Percentiles rank a stretch among this genome's conserved stretches.
Conservation (phyloP, 2,797 vertebrate species). For the Limosa lapponica region DNA sequence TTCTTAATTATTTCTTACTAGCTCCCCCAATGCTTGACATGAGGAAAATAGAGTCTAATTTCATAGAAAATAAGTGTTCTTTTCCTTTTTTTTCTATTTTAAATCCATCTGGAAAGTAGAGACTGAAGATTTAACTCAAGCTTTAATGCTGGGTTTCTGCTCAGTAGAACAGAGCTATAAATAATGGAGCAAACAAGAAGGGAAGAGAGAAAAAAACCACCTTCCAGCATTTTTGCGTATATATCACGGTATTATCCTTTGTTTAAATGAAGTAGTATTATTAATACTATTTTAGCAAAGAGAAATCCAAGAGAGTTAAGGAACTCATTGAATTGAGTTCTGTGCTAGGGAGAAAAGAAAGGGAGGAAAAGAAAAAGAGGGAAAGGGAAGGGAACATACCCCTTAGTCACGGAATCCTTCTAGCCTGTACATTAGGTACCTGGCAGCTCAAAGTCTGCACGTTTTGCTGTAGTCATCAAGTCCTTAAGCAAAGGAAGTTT, state of each 20-base stretch:
- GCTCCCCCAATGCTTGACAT: neutral
- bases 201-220: neutral
- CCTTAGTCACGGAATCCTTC: neutral
- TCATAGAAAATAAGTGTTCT: neutral
- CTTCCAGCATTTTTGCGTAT: neutral
- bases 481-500: neutral
- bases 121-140: neutral
- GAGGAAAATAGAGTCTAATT: neutral
- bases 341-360: neutral
- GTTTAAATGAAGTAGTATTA: neutral
- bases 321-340: neutral
- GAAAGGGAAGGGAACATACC: neutral
- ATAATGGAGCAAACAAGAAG: neutral
- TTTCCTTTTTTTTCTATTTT: neutral
- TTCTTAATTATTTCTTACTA: neutral
- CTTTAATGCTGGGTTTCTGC: neutral
- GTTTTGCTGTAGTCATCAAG: neutral
- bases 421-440: rapidly evolving
- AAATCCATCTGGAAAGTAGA: neutral
- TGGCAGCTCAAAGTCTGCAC: neutral
- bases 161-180: neutral
- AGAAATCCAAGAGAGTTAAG: neutral
- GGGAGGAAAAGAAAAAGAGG: neutral
- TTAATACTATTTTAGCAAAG: neutral
- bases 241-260: neutral